phyloP scores from a whole-genome alignment of 1,140 invertebrate species.

The Bacillus rossius region DNA sequence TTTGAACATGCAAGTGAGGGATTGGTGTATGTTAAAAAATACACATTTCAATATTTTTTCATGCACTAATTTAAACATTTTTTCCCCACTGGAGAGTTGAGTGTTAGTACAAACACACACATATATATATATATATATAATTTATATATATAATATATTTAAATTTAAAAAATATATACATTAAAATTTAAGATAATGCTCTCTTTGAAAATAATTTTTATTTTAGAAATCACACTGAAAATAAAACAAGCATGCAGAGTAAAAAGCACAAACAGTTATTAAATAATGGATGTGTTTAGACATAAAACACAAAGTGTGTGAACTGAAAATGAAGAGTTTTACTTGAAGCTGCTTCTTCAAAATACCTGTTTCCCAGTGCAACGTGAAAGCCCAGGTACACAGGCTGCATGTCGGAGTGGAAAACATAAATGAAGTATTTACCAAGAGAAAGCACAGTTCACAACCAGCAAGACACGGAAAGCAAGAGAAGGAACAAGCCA shows the following conservation, averaged over 20 bases:
- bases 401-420: slow-evolving; percentile 14
- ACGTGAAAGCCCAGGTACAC: slow-evolving; percentile 14
- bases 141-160: too few species aligned
- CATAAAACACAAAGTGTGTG: background rate
- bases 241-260: background rate
- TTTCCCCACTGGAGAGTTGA: too few species aligned
- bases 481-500: background rate
- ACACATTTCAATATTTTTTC: too few species aligned
- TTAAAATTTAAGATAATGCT: too few species aligned
- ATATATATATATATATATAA: too few species aligned
- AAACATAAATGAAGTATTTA: background rate
- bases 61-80: too few species aligned
- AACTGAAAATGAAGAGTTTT: background rate
- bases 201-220: too few species aligned
- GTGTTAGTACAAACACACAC: too few species aligned
- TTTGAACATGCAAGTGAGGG: too few species aligned
- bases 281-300: background rate
- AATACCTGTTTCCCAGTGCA: slow-evolving; percentile 8
- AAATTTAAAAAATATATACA: too few species aligned
- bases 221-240: too few species aligned
- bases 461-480: background rate
- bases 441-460: background rate
- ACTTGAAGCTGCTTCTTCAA: background rate
- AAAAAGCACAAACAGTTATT: background rate
- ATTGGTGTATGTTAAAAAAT: too few species aligned